Conservation (phyloP, 2,113 vertebrate genomes). For the Oncorhynchus clarkii region DNA sequence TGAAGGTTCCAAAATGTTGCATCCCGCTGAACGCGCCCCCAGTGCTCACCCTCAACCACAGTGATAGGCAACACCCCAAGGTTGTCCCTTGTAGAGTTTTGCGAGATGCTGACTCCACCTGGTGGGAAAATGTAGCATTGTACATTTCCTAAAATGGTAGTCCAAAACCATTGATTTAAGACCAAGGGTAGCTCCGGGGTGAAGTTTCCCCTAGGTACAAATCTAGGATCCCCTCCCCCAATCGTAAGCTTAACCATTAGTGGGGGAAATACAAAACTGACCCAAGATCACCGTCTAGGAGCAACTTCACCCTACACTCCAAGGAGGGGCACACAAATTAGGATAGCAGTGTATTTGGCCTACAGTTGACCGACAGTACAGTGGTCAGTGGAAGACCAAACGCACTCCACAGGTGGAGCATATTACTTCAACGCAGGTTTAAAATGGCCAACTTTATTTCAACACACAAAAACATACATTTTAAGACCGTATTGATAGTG, state of each 20-base stretch:
- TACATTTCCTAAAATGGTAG: too few species aligned
- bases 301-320: too few species aligned
- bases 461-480: background rate
- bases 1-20: too few species aligned
- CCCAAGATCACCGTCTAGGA: background rate
- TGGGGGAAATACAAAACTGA: background rate
- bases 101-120: background rate
- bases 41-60: background rate
- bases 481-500: background rate
- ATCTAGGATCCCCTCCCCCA: too few species aligned
- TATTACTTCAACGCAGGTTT: background rate
- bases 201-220: too few species aligned
- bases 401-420: background rate
- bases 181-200: too few species aligned
- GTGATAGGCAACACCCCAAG: background rate
- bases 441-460: conserved; percentile 1
- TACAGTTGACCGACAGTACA: too few species aligned
- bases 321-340: too few species aligned
- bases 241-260: background rate
- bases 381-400: too few species aligned
- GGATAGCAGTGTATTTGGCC: too few species aligned
- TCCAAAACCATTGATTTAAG: too few species aligned
- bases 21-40: too few species aligned
- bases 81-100: background rate
- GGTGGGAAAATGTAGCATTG: background rate